Percentiles rank a stretch among this genome's conserved stretches.
These are phyloP conservation scores for Hydrotaea cyrtoneurina DNA, from an alignment of 2,888 invertebrate species.

Conservation along the genomic window DNA sequence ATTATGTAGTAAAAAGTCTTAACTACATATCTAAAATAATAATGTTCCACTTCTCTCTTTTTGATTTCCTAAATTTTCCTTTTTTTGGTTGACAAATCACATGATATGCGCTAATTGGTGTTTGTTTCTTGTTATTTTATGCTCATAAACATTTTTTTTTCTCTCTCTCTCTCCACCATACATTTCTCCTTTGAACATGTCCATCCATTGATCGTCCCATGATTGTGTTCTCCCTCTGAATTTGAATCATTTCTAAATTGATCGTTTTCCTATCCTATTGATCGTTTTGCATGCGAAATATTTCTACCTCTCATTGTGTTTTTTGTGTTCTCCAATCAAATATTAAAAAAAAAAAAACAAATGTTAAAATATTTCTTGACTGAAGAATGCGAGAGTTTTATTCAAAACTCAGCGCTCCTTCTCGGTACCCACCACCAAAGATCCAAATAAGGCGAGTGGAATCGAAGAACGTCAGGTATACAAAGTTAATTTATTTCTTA, in stretches of 20 bases:
- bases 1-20: constrained; percentile 21
- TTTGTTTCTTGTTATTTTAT: constrained; percentile 72
- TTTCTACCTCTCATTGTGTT: constrained; percentile 51
- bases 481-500: constrained; percentile 57
- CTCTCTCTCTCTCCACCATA: constrained; percentile 1
- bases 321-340: constrained; percentile 54
- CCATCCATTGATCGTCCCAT: background rate
- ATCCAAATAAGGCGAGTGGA: constrained; percentile 82
- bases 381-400: constrained; percentile 87
- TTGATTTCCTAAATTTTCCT: constrained; percentile 46
- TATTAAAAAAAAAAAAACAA: constrained; percentile 17
- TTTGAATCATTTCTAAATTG: constrained; percentile 32
- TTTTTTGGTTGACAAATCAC: background rate
- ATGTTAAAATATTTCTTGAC: constrained; percentile 57
- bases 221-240: background rate
- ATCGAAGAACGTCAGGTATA: constrained; percentile 81
- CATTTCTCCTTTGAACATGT: constrained; percentile 19
- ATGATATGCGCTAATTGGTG: constrained; percentile 79
- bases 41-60: constrained; percentile 76
- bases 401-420: constrained; percentile 96
- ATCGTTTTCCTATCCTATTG: constrained; percentile 44
- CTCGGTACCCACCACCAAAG: constrained; percentile 95
- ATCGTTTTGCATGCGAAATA: constrained; percentile 60
- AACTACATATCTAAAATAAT: constrained; percentile 64
- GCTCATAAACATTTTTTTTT: constrained; percentile 29